A percentile compares a stretch with the other conserved stretches of the same genome.
Evolutionary conservation across 2,888 invertebrate species (phyloP).

Genomic region (Polydrusus cervinus): DNA sequence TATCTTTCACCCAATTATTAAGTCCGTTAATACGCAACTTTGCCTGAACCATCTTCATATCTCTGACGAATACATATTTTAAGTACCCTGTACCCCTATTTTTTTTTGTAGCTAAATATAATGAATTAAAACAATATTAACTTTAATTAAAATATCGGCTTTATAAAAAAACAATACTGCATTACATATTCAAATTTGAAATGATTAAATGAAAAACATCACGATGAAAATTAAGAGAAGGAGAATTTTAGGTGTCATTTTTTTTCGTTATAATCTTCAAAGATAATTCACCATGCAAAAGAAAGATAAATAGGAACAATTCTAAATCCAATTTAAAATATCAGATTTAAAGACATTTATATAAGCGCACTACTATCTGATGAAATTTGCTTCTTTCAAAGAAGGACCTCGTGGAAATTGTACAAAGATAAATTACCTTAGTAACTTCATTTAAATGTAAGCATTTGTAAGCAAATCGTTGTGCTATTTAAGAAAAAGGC

Average conservation of each 20-base stretch:
- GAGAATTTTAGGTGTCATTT: not conserved
- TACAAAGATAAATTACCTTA: slow-evolving; percentile 41
- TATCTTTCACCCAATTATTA: too few relatives aligned
- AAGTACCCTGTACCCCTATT: too few relatives aligned
- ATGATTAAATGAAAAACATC: too few relatives aligned
- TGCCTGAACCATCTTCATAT: too few relatives aligned
- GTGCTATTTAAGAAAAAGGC: slow-evolving; percentile 34
- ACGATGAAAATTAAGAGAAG: too few relatives aligned
- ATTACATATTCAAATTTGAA: too few relatives aligned
- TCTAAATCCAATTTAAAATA: slow-evolving; percentile 48
- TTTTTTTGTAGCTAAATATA: too few relatives aligned
- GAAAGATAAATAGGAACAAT: slow-evolving; percentile 44
- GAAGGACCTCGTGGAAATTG: slow-evolving; percentile 23
- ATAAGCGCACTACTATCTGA: slow-evolving; percentile 33
- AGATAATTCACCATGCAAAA: slow-evolving; percentile 31
- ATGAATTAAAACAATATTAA: slow-evolving; percentile 38
- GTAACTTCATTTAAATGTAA: slow-evolving; percentile 39
- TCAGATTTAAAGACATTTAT: slow-evolving; percentile 44
- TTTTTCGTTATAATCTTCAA: not conserved
- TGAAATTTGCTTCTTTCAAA: slow-evolving; percentile 29
- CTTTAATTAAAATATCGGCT: slow-evolving; percentile 47
- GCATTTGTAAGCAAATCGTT: slow-evolving; percentile 45
- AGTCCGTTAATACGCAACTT: too few relatives aligned
- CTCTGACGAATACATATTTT: too few relatives aligned
- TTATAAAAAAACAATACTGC: not conserved